A percentile compares a stretch with the other conserved stretches of the same genome.
These are phyloP conservation scores for Leucosticte australis DNA, from an alignment of 2,113 vertebrate species.

Conservation along the genomic window DNA sequence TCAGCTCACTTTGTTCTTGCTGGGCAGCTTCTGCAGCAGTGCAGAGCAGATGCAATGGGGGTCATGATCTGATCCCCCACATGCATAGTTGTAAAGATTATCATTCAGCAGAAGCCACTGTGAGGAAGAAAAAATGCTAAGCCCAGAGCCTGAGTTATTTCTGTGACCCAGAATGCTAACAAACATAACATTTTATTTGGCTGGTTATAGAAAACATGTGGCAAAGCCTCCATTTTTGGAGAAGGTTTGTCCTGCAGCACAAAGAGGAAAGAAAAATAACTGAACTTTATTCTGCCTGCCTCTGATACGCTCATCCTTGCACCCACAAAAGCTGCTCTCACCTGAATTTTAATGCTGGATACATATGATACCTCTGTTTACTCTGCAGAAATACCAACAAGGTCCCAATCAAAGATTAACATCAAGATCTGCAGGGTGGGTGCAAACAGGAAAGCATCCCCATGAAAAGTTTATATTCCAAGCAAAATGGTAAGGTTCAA, in stretches of 20 bases:
- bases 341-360: slow-evolving; percentile 21
- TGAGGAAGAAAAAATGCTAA: slow-evolving; percentile 1
- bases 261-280: background rate
- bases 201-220: background rate
- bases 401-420: background rate
- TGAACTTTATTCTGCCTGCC: background rate
- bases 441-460: background rate
- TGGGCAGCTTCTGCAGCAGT: background rate
- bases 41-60: background rate
- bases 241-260: background rate
- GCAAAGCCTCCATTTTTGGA: background rate
- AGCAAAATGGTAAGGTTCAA: background rate
- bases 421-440: background rate
- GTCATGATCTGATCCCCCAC: background rate
- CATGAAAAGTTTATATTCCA: background rate
- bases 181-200: slow-evolving; percentile 45
- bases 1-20: background rate
- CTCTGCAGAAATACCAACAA: background rate
- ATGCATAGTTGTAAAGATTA: background rate
- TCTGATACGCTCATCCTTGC: background rate
- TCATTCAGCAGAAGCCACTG: background rate
- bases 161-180: background rate
- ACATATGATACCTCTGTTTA: background rate
- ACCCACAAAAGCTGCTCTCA: background rate
- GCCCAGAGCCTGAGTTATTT: background rate